Conservation (phyloP, 1,140 invertebrate genomes). For the Nymphalis io region DNA sequence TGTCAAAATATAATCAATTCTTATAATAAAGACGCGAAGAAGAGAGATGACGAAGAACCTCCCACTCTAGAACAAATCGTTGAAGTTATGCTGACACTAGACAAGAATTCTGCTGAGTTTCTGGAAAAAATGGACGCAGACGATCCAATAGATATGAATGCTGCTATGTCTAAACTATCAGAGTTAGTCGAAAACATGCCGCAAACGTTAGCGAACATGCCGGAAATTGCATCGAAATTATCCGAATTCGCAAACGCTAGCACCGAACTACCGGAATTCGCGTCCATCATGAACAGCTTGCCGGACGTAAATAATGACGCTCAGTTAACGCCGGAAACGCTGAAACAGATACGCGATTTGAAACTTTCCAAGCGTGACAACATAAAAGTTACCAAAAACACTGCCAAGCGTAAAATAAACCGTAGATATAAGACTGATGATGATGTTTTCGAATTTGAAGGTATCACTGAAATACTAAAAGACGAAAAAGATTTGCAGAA, state of each 20-base stretch:
- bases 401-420: conserved; percentile 67
- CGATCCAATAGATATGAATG: conserved; percentile 51
- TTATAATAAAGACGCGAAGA: conserved; percentile 59
- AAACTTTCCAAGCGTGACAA: conserved; percentile 68
- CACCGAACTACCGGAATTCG: conserved; percentile 69
- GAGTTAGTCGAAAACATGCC: conserved; percentile 73
- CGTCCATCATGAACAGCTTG: conserved; percentile 66
- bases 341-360: conserved; percentile 74
- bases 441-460: conserved; percentile 59
- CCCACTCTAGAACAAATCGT: conserved; percentile 69
- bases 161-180: conserved; percentile 58
- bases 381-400: conserved; percentile 73
- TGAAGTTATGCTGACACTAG: conserved; percentile 70
- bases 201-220: conserved; percentile 74
- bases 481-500: conserved; percentile 63
- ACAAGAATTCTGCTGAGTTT: conserved; percentile 66
- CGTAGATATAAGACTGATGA: conserved; percentile 57
- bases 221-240: conserved; percentile 67
- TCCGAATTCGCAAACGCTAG: conserved; percentile 67
- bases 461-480: conserved; percentile 60
- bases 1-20: conserved; percentile 75
- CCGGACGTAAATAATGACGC: conserved; percentile 68
- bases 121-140: conserved; percentile 63
- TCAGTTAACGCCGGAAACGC: conserved; percentile 70
- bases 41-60: conserved; percentile 43